phyloP scores from a whole-genome alignment of 2,113 vertebrate genomes.

The Gadus macrocephalus region DNA sequence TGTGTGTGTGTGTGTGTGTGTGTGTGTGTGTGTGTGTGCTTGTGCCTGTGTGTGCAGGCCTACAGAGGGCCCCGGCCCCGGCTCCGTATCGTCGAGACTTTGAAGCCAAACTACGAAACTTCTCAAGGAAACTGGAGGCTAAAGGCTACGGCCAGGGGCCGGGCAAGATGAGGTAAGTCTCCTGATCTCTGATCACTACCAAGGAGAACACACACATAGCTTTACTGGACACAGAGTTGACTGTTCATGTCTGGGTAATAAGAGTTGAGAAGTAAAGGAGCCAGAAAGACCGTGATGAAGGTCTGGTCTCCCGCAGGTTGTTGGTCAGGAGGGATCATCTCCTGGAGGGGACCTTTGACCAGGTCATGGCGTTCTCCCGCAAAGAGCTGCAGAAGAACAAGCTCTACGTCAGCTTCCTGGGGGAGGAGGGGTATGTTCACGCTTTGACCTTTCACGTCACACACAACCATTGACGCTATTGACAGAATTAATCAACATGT shows the following conservation, averaged over 20 bases:
- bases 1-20: constrained; percentile 5
- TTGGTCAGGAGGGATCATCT: constrained; percentile 91
- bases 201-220: too few relatives aligned
- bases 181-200: too few relatives aligned
- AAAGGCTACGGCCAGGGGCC: constrained; percentile 98
- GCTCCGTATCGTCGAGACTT: constrained; percentile 98
- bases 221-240: too few relatives aligned
- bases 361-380: constrained; percentile 96
- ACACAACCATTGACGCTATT: too few relatives aligned
- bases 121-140: constrained; percentile 96
- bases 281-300: too few relatives aligned
- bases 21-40: constrained; percentile 16
- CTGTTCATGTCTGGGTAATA: too few relatives aligned
- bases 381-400: constrained; percentile 98
- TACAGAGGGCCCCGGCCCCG: constrained; percentile 92
- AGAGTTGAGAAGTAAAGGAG: too few relatives aligned
- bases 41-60: constrained; percentile 64
- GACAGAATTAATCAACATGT: too few relatives aligned
- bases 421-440: constrained; percentile 88
- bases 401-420: constrained; percentile 93
- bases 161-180: constrained; percentile 94
- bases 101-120: constrained; percentile 96
- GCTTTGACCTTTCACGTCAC: too few relatives aligned
- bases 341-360: constrained; percentile 96
- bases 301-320: constrained; percentile 70